phyloP scores from a whole-genome alignment of 2,113 vertebrate species.

The Boleophthalmus pectinirostris region DNA sequence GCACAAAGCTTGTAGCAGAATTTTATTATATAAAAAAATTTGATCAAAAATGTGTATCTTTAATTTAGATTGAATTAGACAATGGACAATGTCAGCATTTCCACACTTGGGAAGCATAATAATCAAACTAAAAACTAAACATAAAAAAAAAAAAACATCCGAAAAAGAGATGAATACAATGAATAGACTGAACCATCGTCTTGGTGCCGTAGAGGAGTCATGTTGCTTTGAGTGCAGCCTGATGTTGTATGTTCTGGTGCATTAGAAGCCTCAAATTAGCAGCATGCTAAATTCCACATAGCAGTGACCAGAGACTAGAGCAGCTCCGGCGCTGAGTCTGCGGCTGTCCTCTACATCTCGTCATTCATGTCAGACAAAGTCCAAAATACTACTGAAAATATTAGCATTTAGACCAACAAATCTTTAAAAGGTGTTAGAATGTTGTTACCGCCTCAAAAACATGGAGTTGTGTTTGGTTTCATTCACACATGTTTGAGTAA shows the following conservation, averaged over 20 bases:
- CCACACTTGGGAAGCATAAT: neutral
- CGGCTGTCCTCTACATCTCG: slow-evolving; percentile 32
- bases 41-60: too few species aligned
- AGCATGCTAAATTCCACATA: slow-evolving; percentile 66
- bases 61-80: too few species aligned
- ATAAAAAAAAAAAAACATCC: neutral
- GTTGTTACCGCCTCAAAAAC: too few species aligned
- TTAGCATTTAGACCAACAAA: slow-evolving; percentile 69
- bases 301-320: slow-evolving; percentile 51
- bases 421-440: slow-evolving; percentile 28
- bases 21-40: too few species aligned
- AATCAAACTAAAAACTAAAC: neutral
- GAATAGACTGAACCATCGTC: slow-evolving; percentile 24
- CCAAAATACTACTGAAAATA: slow-evolving; percentile 61
- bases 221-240: slow-evolving; percentile 23
- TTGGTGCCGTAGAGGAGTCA: slow-evolving; percentile 32
- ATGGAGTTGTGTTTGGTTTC: too few species aligned
- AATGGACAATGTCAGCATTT: too few species aligned
- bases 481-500: too few species aligned
- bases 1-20: too few species aligned
- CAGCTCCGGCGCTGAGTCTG: slow-evolving; percentile 14
- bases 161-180: neutral
- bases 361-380: slow-evolving; percentile 62
- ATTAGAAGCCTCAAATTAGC: slow-evolving; percentile 61
- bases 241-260: slow-evolving; percentile 41